Evolutionary conservation across 1,140 invertebrate genomes (phyloP).

Genomic region (Drosophila willistoni): DNA sequence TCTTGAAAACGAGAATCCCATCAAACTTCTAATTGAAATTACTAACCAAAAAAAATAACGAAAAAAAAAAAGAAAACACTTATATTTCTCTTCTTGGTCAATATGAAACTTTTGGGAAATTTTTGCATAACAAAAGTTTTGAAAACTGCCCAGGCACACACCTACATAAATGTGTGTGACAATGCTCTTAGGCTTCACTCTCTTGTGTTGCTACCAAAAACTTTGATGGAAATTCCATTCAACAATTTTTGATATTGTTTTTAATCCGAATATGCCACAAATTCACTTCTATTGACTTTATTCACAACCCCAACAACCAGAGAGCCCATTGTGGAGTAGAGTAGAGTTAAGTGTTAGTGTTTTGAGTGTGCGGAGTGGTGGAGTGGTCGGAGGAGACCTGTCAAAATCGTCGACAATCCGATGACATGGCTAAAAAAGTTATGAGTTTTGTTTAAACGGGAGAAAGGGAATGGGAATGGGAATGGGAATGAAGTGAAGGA

Average conservation of each 20-base stretch:
- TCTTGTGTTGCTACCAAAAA: neutral
- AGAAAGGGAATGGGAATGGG: neutral
- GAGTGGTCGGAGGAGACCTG: constrained; percentile 14
- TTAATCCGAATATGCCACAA: constrained; percentile 41
- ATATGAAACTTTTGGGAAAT: too few relatives aligned
- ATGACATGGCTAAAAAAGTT: constrained; percentile 28
- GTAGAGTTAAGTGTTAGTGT: neutral
- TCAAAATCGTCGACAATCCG: constrained; percentile 38
- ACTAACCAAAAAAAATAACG: too few relatives aligned
- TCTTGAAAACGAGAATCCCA: too few relatives aligned
- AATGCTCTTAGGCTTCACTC: neutral
- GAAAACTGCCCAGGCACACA: too few relatives aligned
- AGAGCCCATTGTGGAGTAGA: neutral
- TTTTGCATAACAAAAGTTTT: too few relatives aligned
- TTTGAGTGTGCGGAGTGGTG: too few relatives aligned
- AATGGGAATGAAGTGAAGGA: neutral
- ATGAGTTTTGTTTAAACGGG: neutral
- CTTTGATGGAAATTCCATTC: constrained; percentile 33
- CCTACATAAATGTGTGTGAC: too few relatives aligned
- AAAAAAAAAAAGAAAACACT: too few relatives aligned
- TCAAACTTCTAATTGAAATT: too few relatives aligned
- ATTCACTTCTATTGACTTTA: constrained; percentile 34
- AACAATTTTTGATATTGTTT: constrained; percentile 18
- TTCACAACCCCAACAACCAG: neutral
- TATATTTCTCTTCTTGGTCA: too few relatives aligned